A percentile compares a stretch with the other conserved stretches of the same genome.
phyloP scores from a whole-genome alignment of 2,888 invertebrate species.

The Calliphora vomitoria region DNA sequence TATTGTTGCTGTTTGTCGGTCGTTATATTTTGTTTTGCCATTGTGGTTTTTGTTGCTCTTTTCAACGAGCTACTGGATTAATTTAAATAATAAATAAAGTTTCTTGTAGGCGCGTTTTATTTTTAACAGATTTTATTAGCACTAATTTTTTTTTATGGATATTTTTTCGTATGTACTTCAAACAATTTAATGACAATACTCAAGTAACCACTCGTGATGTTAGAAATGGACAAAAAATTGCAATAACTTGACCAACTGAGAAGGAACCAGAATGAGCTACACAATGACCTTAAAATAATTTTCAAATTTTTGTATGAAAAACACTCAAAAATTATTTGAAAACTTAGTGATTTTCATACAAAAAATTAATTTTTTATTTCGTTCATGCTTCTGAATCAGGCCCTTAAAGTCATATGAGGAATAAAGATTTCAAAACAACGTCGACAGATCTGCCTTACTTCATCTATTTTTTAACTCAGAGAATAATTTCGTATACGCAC shows the following conservation, averaged over 20 bases:
- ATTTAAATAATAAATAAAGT: neutral
- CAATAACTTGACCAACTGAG: conserved; percentile 5
- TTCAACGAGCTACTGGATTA: conserved; percentile 37
- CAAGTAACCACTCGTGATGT: conserved; percentile 17
- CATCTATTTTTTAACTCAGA: no score
- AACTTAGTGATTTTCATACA: no score
- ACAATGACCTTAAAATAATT: no score
- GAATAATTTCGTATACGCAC: no score
- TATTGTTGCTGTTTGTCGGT: neutral
- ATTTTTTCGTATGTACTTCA: conserved; percentile 3
- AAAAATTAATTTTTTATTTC: no score
- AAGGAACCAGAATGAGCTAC: no score
- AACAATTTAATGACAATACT: neutral
- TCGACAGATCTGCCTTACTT: no score
- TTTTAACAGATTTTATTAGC: conserved; percentile 22
- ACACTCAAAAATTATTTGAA: no score
- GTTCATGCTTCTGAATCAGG: no score
- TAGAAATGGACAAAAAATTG: neutral
- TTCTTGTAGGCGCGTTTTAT: conserved; percentile 42
- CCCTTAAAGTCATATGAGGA: no score
- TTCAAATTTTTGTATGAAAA: no score
- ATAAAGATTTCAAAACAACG: no score
- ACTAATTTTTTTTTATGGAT: neutral
- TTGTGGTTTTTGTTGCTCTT: conserved; percentile 6
- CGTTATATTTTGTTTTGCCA: conserved; percentile 6